Base-by-base conservation (phyloP, 2,113 vertebrate genomes). In the Motacilla alba region DNA sequence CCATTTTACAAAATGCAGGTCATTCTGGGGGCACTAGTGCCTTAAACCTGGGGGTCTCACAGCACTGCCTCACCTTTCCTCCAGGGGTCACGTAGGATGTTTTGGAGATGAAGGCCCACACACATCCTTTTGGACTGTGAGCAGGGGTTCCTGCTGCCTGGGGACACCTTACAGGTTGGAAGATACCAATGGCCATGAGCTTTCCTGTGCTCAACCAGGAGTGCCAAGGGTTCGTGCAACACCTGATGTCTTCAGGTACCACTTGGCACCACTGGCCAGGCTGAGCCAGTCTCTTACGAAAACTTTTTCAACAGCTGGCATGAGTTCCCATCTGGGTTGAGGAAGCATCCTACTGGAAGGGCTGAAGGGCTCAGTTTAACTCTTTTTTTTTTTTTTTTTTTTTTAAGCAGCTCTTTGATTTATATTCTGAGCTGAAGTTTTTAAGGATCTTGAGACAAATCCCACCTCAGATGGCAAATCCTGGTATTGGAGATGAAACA, bases 11-110 rank as follows among this genome's bases (percentile, higher is more conserved):
- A 64, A 73, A 22, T 0, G 3, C 33, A 41, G 11, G 7, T 56
- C 41, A 47, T 35, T 35, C 35, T 35, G 35, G 56, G 18, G 15
- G 11, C 20, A n/a, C 0, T 0, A 59, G 33, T 5, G 28, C 55
- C 18, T 90, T 41, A 73, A 69, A 64, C 23, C 41, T 66, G 69
- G 0, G 0, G 0, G 22, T 63, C 23, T 85, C 44, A 5, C 6
- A 52, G 11, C 41, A 26, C 13, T 3, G 18, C 62, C 31, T 66
- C 0, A 0, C 37, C 41, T 49, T 66, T 87, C 55, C 46, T 72
- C 47, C 28, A 44, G 15, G 39, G 41, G 13, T 67, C 26, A n/a
- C 0, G 0, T 7, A 39, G 52, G n/a, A 27, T 47, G 28, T 50
- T 82, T 88, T 3, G 7, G 70, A 68, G 20, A n/a, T 1, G 7